phyloP scores from a whole-genome alignment of 37 sponge, comb jelly and placozoan genomes.

The Chondrilla cf. caribensis region DNA sequence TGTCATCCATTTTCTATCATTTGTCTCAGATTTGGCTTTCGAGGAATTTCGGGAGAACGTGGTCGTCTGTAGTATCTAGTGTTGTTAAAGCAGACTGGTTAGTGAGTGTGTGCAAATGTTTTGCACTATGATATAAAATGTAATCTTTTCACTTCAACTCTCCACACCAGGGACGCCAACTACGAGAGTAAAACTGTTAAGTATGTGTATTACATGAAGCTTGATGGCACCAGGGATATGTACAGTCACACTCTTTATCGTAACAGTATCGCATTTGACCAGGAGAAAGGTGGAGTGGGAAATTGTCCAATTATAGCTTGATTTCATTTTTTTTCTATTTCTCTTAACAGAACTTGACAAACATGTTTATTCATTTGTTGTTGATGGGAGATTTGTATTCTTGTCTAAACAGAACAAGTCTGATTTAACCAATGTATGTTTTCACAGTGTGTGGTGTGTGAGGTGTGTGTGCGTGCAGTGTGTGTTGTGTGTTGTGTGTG shows the following conservation, averaged over 20 bases:
- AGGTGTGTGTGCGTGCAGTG: neutral
- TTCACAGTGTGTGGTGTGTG: neutral
- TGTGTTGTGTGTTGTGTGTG: neutral
- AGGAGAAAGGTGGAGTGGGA: neutral
- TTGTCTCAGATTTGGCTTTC: neutral
- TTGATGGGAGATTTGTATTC: constrained; percentile 58
- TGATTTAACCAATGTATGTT: neutral
- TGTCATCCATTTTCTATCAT: too few species aligned
- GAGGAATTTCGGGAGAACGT: neutral
- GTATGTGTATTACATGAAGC: neutral
- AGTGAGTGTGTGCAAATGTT: neutral
- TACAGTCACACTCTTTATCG: constrained; percentile 19
- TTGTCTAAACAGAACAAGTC: constrained; percentile 45
- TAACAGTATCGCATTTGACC: neutral
- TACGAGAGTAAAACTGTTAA: neutral
- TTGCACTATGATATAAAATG: too few species aligned
- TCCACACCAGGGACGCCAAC: constrained; percentile 13
- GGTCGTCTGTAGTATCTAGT: neutral
- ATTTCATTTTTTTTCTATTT: neutral
- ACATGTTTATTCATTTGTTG: constrained; percentile 41
- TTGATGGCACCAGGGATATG: neutral
- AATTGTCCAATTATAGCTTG: neutral
- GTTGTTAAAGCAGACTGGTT: neutral
- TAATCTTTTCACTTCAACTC: neutral
- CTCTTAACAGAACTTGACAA: constrained; percentile 35